Base-by-base conservation (phyloP, 2,797 vertebrate species). In the Acanthopagrus latus region DNA sequence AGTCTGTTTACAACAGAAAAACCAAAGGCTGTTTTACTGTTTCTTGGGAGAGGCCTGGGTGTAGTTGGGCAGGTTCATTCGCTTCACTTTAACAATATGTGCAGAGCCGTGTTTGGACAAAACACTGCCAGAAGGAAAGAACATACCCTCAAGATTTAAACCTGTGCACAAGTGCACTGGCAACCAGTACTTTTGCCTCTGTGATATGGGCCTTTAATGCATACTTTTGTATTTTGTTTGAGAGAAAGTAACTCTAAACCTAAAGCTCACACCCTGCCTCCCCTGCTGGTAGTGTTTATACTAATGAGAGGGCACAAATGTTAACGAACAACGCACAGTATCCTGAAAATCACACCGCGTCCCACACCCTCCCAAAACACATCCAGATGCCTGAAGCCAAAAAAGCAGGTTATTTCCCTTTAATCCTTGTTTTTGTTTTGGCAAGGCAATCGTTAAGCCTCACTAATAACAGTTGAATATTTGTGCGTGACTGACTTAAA, bases 291-390 rank as follows among this genome's bases (percentile, higher is more conserved):
- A 77, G 70, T 63, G 69, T 88, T 92, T 85, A 80, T 23, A 65
- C 78, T 88, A 90, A 90, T 90, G 81, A 91, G 66, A 86, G 68
- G 78, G 63, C 38, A 29, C 78, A 44, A 63, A 38, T 18, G 80
- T 80, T 78, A 86, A 76, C 78, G 48, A 83, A 69, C 64, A 82
- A 29, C 66, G 81, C 56, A 81, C 59, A 67, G 59, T 71, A 89
- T 23, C 66, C 66, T 84, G 55, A 50, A 86, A 88, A 76, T 58
- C 43, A 66, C 67, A 85, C 58, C 9, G 59, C 48, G 21, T 69
- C 66, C 63, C 70, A 71, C 81, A 78, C 75, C 51, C 63, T 66
- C 71, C 27, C 58, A 80, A 85, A 89, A 62, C 80, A 81, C 80
- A 83, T 85, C 71, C 84, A 66, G 70, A 82, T 81, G 71, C 25